These are phyloP conservation scores for Oryzias javanicus DNA, from an alignment of 2,113 vertebrate species.

Conservation along the genomic window DNA sequence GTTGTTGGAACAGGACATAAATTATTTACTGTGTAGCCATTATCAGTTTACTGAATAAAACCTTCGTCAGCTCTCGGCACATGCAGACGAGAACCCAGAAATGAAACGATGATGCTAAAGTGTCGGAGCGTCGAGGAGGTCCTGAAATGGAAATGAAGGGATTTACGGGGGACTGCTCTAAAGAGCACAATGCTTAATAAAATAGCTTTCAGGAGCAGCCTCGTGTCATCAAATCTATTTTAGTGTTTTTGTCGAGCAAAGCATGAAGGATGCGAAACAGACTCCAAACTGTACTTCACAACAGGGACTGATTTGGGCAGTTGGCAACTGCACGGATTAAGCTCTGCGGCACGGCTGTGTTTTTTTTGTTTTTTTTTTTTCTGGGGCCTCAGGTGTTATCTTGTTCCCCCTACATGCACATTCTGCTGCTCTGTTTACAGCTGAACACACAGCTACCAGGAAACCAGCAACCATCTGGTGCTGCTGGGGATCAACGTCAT, in stretches of 20 bases:
- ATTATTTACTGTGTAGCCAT: background rate
- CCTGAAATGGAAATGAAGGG: too few species aligned
- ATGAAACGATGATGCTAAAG: too few species aligned
- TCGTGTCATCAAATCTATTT: background rate
- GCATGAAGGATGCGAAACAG: background rate
- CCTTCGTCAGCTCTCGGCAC: background rate
- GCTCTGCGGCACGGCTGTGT: background rate
- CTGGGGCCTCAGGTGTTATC: constrained; percentile 25
- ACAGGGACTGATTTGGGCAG: constrained; percentile 4
- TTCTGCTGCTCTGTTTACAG: constrained; percentile 37
- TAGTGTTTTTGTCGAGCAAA: background rate
- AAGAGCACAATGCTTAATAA: background rate
- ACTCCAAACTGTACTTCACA: constrained; percentile 1
- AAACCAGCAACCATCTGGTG: constrained; percentile 54
- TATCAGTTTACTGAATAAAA: background rate
- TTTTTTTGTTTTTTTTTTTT: background rate
- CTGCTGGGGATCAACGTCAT: constrained; percentile 27
- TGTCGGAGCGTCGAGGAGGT: too few species aligned
- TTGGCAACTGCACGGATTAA: constrained; percentile 3
- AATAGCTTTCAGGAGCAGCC: background rate
- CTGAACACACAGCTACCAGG: constrained; percentile 51
- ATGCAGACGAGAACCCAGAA: too few species aligned
- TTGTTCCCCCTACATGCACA: constrained; percentile 14
- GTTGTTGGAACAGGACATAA: background rate
- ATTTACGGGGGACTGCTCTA: too few species aligned